Conservation (phyloP, 2,797 vertebrate genomes). For the Cheirogaleus major region DNA sequence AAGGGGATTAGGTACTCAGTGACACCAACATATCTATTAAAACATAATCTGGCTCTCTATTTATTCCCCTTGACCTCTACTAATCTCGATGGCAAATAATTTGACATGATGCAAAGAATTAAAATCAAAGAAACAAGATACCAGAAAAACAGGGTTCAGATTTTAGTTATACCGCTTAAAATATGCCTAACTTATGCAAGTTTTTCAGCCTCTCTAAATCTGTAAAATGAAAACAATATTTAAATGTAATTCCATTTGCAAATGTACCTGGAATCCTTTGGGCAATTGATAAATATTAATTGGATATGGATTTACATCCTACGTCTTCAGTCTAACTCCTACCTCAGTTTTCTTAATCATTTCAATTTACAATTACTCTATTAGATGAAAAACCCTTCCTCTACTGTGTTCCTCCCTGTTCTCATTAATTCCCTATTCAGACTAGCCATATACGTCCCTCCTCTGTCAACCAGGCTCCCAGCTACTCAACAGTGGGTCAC, state of each 20-base stretch:
- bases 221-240: not conserved
- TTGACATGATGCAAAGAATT: not conserved
- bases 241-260: not conserved
- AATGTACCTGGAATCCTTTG: not conserved
- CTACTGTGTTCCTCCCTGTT: not conserved
- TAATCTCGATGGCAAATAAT: not conserved
- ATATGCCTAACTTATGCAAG: not conserved
- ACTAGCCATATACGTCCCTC: not conserved
- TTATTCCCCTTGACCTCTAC: not conserved
- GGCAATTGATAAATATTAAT: not conserved
- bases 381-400: not conserved
- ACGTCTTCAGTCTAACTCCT: not conserved
- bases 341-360: not conserved
- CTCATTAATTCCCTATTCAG: not conserved
- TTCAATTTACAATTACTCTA: not conserved
- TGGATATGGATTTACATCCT: not conserved
- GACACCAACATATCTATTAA: not conserved
- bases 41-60: not conserved
- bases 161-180: not conserved
- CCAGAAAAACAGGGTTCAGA: not conserved
- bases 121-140: not conserved
- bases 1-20: not conserved
- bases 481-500: not conserved
- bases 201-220: not conserved
- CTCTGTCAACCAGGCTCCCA: not conserved